Percentiles rank a stretch among this genome's conserved stretches.
Evolutionary conservation across 1,140 invertebrate genomes (phyloP).

Genomic region (Formica exsecta): DNA sequence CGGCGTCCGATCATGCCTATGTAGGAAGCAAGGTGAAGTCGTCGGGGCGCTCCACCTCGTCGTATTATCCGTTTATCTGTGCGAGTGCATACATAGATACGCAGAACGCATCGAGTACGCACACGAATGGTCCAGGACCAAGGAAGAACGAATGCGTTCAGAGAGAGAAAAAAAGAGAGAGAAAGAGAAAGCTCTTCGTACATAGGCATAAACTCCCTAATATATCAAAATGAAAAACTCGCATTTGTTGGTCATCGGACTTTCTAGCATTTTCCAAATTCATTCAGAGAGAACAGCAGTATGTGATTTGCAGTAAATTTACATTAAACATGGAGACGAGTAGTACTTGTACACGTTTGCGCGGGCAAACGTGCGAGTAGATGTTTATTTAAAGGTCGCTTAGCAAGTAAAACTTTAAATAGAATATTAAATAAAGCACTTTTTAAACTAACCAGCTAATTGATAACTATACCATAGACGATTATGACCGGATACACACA

Average conservation of each 20-base stretch:
- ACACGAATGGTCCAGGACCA: neutral
- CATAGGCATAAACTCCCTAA: conserved; percentile 6
- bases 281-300: conserved; percentile 45
- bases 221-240: conserved; percentile 50
- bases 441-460: neutral
- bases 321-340: conserved; percentile 54
- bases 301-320: conserved; percentile 73
- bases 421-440: neutral
- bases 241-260: conserved; percentile 70
- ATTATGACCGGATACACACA: too few relatives aligned
- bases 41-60: neutral
- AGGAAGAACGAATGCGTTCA: neutral
- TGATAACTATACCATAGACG: neutral
- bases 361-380: neutral
- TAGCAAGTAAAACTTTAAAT: neutral
- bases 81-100: neutral
- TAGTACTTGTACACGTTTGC: neutral
- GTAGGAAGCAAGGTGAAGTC: conserved; percentile 33
- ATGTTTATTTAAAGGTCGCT: conserved; percentile 21
- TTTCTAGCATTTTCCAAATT: conserved; percentile 66
- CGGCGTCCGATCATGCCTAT: neutral
- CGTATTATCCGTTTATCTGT: conserved; percentile 1
- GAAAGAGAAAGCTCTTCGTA: conserved; percentile 10
- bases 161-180: neutral
- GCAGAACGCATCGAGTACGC: neutral